These are phyloP conservation scores for Habropoda laboriosa DNA, from an alignment of 1,140 invertebrate species.

Conservation along the genomic window DNA sequence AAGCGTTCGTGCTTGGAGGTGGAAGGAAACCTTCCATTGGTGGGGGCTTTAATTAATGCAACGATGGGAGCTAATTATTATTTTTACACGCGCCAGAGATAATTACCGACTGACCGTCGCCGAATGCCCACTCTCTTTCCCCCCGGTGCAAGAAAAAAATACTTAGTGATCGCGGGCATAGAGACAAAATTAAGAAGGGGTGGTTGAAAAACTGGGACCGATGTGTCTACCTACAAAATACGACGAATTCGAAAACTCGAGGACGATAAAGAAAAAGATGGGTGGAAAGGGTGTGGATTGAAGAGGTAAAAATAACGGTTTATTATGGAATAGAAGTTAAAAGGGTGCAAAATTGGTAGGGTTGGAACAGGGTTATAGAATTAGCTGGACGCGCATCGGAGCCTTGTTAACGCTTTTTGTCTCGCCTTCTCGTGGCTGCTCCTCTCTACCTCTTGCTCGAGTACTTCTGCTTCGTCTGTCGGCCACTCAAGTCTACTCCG, in stretches of 20 bases:
- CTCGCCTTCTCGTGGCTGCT: neutral
- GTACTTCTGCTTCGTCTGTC: conserved; percentile 49
- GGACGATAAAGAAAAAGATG: no score
- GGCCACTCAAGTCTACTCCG: neutral
- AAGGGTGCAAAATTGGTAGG: no score
- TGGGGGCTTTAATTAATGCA: conserved; percentile 72
- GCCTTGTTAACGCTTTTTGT: conserved; percentile 78
- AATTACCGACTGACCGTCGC: conserved; percentile 68
- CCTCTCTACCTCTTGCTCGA: conserved; percentile 18
- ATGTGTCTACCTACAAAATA: no score
- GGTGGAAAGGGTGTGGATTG: no score
- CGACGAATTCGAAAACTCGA: conserved; percentile 7
- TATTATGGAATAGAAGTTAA: no score
- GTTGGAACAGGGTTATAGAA: conserved; percentile 53
- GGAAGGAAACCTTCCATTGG: neutral
- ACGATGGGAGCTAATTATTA: conserved; percentile 77
- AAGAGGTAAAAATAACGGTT: no score
- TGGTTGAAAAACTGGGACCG: no score
- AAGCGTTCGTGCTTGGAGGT: neutral
- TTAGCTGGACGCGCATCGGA: conserved; percentile 58
- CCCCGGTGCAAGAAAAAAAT: neutral
- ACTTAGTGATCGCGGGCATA: no score
- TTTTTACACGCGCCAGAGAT: conserved; percentile 75
- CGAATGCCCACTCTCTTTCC: neutral
- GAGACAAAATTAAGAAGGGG: no score